These are phyloP conservation scores for Etia nguti DNA, from an alignment of 2,113 vertebrate species.

Conservation along the genomic window DNA sequence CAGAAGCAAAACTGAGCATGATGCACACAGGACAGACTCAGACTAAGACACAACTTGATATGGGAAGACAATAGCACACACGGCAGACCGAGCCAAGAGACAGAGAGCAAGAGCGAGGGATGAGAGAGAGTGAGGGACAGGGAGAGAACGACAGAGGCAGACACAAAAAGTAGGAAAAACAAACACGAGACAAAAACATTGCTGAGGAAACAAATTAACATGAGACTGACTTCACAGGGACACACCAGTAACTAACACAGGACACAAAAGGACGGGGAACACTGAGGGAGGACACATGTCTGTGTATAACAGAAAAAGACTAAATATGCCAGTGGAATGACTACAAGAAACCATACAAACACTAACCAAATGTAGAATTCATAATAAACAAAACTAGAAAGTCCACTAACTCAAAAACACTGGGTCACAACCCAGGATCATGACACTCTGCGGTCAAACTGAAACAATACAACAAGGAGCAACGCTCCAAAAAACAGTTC, in stretches of 20 bases:
- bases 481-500: too few species aligned
- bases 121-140: background rate
- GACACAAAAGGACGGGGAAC: background rate
- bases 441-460: too few species aligned
- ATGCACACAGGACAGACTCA: background rate
- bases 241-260: background rate
- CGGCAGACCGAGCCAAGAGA: background rate
- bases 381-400: background rate
- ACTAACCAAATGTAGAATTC: background rate
- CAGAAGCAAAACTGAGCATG: accelerated
- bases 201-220: background rate
- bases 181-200: background rate
- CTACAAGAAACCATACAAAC: accelerated
- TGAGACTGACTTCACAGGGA: too few species aligned
- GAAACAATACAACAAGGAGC: too few species aligned
- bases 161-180: background rate
- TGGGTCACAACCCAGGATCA: too few species aligned
- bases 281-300: background rate
- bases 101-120: background rate
- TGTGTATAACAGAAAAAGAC: background rate
- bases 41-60: background rate
- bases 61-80: background rate
- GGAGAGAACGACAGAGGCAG: background rate
- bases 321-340: too few species aligned
- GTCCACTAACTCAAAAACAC: background rate